Conservation (phyloP, 2,888 invertebrate genomes). For the Lasioglossum marginatum region DNA sequence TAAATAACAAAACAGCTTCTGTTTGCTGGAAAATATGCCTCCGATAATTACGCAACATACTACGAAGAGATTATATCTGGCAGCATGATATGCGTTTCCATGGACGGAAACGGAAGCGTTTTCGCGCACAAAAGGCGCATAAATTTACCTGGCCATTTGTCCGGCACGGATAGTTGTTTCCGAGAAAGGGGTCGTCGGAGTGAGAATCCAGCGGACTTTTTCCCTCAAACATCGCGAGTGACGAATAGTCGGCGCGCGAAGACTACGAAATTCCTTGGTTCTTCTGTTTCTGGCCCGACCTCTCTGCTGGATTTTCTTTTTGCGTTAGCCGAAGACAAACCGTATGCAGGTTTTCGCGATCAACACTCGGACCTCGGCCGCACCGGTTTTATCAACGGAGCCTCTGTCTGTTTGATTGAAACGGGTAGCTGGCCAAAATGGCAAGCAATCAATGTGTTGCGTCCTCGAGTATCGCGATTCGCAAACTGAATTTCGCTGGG, state of each 20-base stretch:
- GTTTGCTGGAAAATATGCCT: neutral
- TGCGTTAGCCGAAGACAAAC: neutral
- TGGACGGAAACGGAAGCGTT: constrained; percentile 35
- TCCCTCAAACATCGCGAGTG: constrained; percentile 23
- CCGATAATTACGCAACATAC: neutral
- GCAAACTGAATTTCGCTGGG: neutral
- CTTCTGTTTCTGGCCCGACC: neutral
- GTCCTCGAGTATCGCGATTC: neutral
- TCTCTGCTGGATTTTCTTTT: constrained; percentile 19
- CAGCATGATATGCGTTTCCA: constrained; percentile 22
- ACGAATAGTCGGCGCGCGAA: constrained; percentile 30
- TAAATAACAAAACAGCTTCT: neutral
- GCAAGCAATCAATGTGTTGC: constrained; percentile 21
- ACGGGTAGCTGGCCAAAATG: constrained; percentile 74
- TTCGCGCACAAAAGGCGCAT: constrained; percentile 39
- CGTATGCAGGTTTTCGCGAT: constrained; percentile 22
- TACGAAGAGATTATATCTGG: neutral
- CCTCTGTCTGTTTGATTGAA: constrained; percentile 69
- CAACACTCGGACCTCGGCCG: constrained; percentile 9
- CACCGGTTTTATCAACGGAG: neutral
- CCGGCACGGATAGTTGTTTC: constrained; percentile 40
- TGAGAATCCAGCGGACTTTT: constrained; percentile 48
- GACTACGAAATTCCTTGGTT: neutral
- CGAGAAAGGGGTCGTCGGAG: constrained; percentile 32
- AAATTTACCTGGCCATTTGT: constrained; percentile 49